Base-by-base conservation (phyloP, 2,113 vertebrate species). In the Motacilla tschutschensis region DNA sequence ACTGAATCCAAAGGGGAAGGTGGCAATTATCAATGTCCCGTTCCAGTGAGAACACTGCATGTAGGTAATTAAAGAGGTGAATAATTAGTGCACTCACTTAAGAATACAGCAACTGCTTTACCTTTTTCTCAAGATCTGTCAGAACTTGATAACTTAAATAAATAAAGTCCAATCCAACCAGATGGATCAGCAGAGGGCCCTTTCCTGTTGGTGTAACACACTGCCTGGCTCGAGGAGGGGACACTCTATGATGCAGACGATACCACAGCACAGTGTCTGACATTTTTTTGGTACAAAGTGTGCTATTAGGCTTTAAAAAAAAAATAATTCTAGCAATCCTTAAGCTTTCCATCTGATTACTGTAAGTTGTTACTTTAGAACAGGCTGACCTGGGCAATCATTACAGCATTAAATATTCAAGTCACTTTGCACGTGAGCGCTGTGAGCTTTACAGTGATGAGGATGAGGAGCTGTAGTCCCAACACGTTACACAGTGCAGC, bases 251-350 rank as follows among this genome's bases (percentile, higher is more conserved):
- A 94, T 20, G 73, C 71, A 94, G 67, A 85, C 92, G 91, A 79
- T 69, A 92, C 48, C 87, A 96, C 92, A 96, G 95, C 96, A 97
- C 95, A 97, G 95, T 96, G 95, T 87, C 96, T 95, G 92, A 96
- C 95, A 35, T 95, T 95, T 71, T 97, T 97, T 97, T 97, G 96
- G 96, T 97, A 97, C 82, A 95, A 97, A 95, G 91, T 95, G 93
- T 96, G 92, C 90, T 95, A 95, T 66, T 80, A 93, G 93, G 83
- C 78, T 88, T 50, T 18, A 57, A 46, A 55, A 81, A 81, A 93
- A 78, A 75, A 90, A 15, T 8, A 58, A 14, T 93, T 79, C 77
- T 73, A 94, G 66, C 95, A 96, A 90, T 83, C 89, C 78, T 96
- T 90, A 93, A 88, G 69, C 83, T 91, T 90, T 94, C 67, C 46